Evolutionary conservation across 2,797 vertebrate genomes (phyloP).

Genomic region (Gallinago stenura): DNA sequence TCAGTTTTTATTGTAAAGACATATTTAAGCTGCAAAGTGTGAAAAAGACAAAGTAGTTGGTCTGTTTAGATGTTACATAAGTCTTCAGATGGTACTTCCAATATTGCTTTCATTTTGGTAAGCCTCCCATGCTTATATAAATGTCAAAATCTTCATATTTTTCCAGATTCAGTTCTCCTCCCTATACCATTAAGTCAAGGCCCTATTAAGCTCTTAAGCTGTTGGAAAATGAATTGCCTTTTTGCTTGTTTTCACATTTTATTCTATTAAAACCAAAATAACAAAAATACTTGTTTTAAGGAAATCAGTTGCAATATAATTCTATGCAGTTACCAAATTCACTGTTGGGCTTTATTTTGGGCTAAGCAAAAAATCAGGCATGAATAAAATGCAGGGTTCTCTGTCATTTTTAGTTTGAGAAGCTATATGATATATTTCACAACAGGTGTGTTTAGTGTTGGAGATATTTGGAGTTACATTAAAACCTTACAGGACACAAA

Average conservation of each 20-base stretch:
- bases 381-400: neutral
- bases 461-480: neutral
- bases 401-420: neutral
- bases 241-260: neutral
- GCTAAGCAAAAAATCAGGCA: fast-evolving
- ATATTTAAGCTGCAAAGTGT: neutral
- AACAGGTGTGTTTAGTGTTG: neutral
- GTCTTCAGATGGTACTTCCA: neutral
- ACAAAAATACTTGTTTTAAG: neutral
- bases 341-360: neutral
- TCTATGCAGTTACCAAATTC: neutral
- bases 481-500: neutral
- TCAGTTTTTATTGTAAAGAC: neutral
- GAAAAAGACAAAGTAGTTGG: neutral
- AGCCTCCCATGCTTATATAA: neutral
- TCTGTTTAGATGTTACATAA: neutral
- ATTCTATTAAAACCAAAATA: neutral
- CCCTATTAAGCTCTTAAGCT: neutral
- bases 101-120: neutral
- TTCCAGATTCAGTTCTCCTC: fast-evolving
- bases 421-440: neutral
- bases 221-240: neutral
- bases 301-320: neutral
- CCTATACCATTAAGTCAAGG: neutral
- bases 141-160: neutral